phyloP scores from a whole-genome alignment of 2,888 invertebrate species.

The Lasioglossum pauxillum region DNA sequence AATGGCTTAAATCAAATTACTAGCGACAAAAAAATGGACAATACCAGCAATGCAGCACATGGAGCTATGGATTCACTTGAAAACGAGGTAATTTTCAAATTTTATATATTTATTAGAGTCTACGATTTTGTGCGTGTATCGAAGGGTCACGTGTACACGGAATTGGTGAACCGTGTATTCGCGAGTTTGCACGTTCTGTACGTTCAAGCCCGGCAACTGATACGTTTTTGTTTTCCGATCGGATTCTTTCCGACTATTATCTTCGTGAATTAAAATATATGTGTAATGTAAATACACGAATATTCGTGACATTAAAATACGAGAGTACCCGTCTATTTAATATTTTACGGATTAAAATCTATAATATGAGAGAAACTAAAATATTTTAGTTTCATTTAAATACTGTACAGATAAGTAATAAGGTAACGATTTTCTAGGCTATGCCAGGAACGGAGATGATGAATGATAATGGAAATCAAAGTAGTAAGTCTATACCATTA shows the following conservation, averaged over 20 bases:
- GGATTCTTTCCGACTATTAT: too few relatives aligned
- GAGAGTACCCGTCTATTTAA: neutral
- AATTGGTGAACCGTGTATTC: neutral
- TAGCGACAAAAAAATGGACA: slow-evolving; percentile 78
- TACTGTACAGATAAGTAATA: neutral
- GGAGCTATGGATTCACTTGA: slow-evolving; percentile 73
- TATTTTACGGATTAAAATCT: neutral
- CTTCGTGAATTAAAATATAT: too few relatives aligned
- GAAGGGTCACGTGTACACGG: neutral
- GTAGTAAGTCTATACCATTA: slow-evolving; percentile 74
- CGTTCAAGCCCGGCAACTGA: too few relatives aligned
- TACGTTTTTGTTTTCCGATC: too few relatives aligned
- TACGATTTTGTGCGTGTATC: neutral
- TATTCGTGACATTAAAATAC: too few relatives aligned
- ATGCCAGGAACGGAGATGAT: slow-evolving; percentile 69
- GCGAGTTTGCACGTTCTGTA: neutral
- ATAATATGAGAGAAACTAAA: too few relatives aligned
- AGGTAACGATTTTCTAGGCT: slow-evolving; percentile 56
- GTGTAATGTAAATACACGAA: too few relatives aligned
- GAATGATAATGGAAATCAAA: slow-evolving; percentile 73
- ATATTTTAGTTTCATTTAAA: neutral
- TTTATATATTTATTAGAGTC: neutral
- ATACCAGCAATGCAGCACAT: slow-evolving; percentile 73
- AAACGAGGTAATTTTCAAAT: slow-evolving; percentile 75
- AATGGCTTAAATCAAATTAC: slow-evolving; percentile 80